Conservation (phyloP, 2,113 vertebrate species). For the Scomber japonicus region DNA sequence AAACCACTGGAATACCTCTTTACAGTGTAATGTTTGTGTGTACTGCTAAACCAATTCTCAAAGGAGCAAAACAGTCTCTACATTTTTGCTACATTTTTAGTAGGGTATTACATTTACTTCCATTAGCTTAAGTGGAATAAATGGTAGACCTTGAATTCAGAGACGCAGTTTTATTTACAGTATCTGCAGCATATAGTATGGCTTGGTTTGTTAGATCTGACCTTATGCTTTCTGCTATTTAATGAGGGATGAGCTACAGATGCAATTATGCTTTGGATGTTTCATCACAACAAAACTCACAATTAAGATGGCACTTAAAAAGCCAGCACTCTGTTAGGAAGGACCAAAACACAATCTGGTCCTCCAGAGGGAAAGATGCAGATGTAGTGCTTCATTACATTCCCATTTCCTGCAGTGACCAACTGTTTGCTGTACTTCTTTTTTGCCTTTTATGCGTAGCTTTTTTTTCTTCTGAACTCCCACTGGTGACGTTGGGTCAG, state of each 20-base stretch:
- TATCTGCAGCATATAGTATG: no score
- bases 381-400: slow-evolving; percentile 3
- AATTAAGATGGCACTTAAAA: not conserved
- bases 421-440: not conserved
- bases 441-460: not conserved
- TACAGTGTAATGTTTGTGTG: not conserved
- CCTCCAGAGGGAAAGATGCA: slow-evolving; percentile 4
- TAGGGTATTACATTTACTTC: not conserved
- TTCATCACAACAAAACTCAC: not conserved
- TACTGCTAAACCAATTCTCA: not conserved
- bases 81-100: not conserved
- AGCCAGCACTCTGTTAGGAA: not conserved
- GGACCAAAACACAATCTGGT: not conserved
- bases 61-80: not conserved
- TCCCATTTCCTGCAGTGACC: not conserved
- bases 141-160: no score
- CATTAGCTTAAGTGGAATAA: no score
- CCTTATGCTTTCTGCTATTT: not conserved
- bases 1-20: no score
- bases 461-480: not conserved
- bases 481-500: not conserved
- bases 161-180: no score
- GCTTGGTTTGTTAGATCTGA: no score
- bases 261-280: not conserved
- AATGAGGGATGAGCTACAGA: not conserved